phyloP scores from a whole-genome alignment of 1,140 invertebrate genomes.

The Trichogramma pretiosum region DNA sequence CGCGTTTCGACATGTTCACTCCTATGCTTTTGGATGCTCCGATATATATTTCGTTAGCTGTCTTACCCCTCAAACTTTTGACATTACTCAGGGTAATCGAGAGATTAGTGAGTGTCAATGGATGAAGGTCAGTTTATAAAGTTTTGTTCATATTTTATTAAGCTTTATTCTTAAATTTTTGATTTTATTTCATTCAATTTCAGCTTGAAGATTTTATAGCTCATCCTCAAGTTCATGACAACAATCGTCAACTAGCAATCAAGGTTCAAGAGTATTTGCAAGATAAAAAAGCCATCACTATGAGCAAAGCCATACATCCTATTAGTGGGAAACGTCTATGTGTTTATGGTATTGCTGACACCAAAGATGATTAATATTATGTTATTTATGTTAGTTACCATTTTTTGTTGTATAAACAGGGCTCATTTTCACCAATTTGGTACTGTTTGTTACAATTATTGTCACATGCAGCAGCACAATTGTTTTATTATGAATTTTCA shows the following conservation, averaged over 20 bases:
- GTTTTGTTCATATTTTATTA: not conserved
- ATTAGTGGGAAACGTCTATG: slow-evolving; percentile 32
- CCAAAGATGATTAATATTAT: not conserved
- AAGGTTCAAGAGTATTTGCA: slow-evolving; percentile 58
- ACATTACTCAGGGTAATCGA: slow-evolving; percentile 58
- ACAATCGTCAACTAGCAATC: slow-evolving; percentile 59
- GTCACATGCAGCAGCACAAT: too few relatives aligned
- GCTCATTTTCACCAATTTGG: too few relatives aligned
- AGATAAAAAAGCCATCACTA: slow-evolving; percentile 48
- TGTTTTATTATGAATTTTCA: too few relatives aligned
- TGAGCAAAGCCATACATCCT: slow-evolving; percentile 28
- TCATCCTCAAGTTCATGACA: slow-evolving; percentile 64
- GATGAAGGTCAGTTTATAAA: slow-evolving; percentile 55
- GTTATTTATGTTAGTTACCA: too few relatives aligned
- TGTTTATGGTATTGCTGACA: slow-evolving; percentile 25
- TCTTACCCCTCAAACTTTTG: slow-evolving; percentile 56
- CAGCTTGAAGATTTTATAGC: slow-evolving; percentile 62
- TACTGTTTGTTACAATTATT: too few relatives aligned
- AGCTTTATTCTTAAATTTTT: not conserved
- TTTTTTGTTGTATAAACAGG: too few relatives aligned
- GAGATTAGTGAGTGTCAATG: slow-evolving; percentile 72
- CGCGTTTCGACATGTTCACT: slow-evolving; percentile 65
- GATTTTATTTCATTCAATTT: slow-evolving; percentile 29
- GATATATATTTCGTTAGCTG: slow-evolving; percentile 75
- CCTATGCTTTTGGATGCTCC: slow-evolving; percentile 67